Base-by-base conservation (phyloP, 2,113 vertebrate species). In the Chlamydotis undulata region DNA sequence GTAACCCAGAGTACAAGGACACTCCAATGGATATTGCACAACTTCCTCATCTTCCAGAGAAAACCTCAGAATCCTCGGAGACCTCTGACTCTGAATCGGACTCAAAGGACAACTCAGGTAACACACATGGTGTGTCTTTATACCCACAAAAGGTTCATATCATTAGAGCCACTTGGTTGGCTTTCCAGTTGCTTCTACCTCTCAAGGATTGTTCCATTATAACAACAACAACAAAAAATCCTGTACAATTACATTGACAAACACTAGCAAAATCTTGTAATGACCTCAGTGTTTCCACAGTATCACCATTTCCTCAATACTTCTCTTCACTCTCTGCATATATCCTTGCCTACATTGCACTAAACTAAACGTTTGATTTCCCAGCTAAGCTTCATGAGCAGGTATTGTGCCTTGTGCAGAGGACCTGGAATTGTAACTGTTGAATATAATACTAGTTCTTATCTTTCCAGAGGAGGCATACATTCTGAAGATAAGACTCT, bases 31-130 rank as follows among this genome's bases (percentile, higher is more conserved):
- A 99, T 97, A 99, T 99, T 67, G 98, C 99, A 76, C 99, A 99
- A 97, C 98, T 99, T 91, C 99, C 99, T 39, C 99, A 99, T 79
- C 98, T 99, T 94, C 99, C 99, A 2, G 99, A 99, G 98, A 99
- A 99, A 97, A 98, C 99, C 25, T 99, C 99, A 0, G 99, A 99
- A 98, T 99, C 99, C 83, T 99, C 99, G 0, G 99, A 99, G 97
- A 99, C 99, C 14, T 99, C 99, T 2, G 99, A 99, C 97, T 99
- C 99, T 4, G 99, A 99, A 92, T 99, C 99, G 0, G 99, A 99
- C 95, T 99, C 99, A 94, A 99, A 99, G 98, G 99, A 99, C 97
- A 99, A 99, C 98, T 99, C 99, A 96, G 99, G 99, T 99, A 98
- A 97, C 71, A 78, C 22, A 52, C 17, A 8, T 47, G 33, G 14